Evolutionary conservation across 2,888 invertebrate species (phyloP), one percentile per base, ranked within the genome.

Genomic region (Pollenia amentaria): DNA sequence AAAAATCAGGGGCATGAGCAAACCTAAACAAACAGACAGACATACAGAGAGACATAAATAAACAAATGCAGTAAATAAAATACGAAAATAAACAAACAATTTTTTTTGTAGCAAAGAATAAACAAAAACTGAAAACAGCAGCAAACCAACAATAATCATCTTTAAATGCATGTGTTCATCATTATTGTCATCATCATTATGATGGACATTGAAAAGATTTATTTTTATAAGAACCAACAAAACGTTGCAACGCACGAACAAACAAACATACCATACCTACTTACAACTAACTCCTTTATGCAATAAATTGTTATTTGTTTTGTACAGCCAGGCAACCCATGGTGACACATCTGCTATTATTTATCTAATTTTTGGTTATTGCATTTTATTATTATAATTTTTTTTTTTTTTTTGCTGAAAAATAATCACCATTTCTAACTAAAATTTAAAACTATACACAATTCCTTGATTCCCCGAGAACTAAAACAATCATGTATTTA

Each of bases 301-400:
- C 21, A 42, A 72, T 42, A 53, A 38, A 16, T 70, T 29, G 18
- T 55, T 53, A 40, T 16, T 53, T 53, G 7, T 72, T 21, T 57
- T 8, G 38, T 12, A 42, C 2, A 51, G 9, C 14, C 64, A 42
- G 38, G 60, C 29, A 60, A 76, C 55, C 85, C 48, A 64, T 62
- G 69, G 48, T 73, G 75, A 78, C 82, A 78, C 82, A 85, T 81
- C 65, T 77, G 81, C 67, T 53, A 57, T 76, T 80, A 70, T 85
- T 67, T 60, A 77, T 81, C 44, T 48, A 57, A 64, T 65, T 65
- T 53, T 62, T 70, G 44, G 48, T 70, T 70, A 44, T 65, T 46
- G 51, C 16, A 29, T 64, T 60, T 62, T 18, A 18, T 18, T 14
- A 51, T 53, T 67, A n/a, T n/a, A n/a, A n/a, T n/a, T n/a, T 62